A percentile compares a stretch with the other conserved stretches of the same genome.
Evolutionary conservation across 1,140 invertebrate genomes (phyloP).

Genomic region (Plectrocnemia conspersa): DNA sequence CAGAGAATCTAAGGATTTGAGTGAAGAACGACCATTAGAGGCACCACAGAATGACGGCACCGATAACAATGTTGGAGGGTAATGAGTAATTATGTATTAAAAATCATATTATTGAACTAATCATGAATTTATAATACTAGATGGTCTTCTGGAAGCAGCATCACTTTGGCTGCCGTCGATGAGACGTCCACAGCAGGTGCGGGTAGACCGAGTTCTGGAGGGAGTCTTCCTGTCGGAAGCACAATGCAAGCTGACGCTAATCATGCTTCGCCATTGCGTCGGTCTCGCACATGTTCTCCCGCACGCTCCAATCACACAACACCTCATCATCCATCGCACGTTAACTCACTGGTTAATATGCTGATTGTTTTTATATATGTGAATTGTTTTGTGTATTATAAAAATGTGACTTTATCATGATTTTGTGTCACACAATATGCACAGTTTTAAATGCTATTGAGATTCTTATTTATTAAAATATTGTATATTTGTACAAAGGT

Average conservation of each 20-base stretch:
- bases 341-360: constrained; percentile 21
- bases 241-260: constrained; percentile 5
- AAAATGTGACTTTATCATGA: too few relatives aligned
- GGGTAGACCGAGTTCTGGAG: constrained; percentile 23
- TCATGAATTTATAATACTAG: constrained; percentile 13
- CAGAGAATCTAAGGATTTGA: constrained; percentile 29
- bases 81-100: not conserved
- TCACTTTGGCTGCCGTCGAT: constrained; percentile 28
- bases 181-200: constrained; percentile 1
- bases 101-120: not conserved
- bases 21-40: constrained; percentile 20
- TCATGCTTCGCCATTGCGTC: constrained; percentile 30
- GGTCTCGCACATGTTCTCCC: constrained; percentile 32
- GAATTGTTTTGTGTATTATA: too few relatives aligned
- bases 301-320: constrained; percentile 18
- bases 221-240: constrained; percentile 18
- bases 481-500: too few relatives aligned
- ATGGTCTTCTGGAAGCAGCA: constrained; percentile 31
- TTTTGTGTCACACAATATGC: too few relatives aligned
- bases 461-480: too few relatives aligned
- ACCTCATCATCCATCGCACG: constrained; percentile 17
- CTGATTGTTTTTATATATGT: too few relatives aligned
- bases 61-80: constrained; percentile 26
- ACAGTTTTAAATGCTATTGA: too few relatives aligned
- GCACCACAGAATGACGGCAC: constrained; percentile 15